phyloP scores from a whole-genome alignment of 2,888 invertebrate species.

The Chorisops tibialis region DNA sequence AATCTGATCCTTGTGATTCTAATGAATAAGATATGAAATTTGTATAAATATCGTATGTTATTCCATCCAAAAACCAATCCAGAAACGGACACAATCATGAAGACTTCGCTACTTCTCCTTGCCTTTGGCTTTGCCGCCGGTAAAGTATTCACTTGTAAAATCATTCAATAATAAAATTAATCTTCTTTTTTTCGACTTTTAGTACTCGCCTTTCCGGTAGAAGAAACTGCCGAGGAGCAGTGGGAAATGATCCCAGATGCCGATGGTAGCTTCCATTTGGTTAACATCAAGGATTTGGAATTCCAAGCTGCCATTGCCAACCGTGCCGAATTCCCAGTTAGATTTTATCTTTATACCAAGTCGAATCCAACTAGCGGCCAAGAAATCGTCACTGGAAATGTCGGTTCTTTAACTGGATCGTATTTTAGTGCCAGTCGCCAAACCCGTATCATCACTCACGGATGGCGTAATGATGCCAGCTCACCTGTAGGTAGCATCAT shows the following conservation, averaged over 20 bases:
- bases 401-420: neutral
- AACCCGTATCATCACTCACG: constrained; percentile 53
- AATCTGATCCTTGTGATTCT: too few relatives aligned
- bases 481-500: constrained; percentile 44
- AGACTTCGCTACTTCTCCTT: constrained; percentile 4
- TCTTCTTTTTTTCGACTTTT: neutral
- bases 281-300: constrained; percentile 14
- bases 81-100: neutral
- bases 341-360: constrained; percentile 44
- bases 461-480: constrained; percentile 59
- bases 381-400: constrained; percentile 18
- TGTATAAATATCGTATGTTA: too few relatives aligned
- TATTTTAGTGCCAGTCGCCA: constrained; percentile 24
- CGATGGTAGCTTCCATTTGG: constrained; percentile 4
- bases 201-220: constrained; percentile 8
- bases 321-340: constrained; percentile 13
- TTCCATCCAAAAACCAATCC: too few relatives aligned
- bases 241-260: constrained; percentile 18
- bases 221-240: neutral
- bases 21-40: too few relatives aligned
- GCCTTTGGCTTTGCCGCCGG: constrained; percentile 9
- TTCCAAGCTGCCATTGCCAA: neutral
- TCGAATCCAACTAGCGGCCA: constrained; percentile 29
- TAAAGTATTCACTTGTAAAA: neutral
- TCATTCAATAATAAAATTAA: neutral